phyloP scores from a whole-genome alignment of 2,113 vertebrate genomes.

The Murina feae region DNA sequence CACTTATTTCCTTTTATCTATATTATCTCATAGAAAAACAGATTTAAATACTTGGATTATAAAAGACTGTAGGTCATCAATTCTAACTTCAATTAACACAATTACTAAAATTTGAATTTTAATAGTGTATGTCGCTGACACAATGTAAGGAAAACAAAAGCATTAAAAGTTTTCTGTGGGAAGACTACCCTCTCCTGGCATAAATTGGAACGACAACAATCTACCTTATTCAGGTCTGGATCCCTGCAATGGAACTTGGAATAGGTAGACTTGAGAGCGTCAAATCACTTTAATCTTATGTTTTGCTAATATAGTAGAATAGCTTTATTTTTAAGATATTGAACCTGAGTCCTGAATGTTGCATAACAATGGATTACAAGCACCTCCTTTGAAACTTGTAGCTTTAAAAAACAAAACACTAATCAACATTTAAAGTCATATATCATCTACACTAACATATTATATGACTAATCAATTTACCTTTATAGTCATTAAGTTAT shows the following conservation, averaged over 20 bases:
- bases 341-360: not conserved
- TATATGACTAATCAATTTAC: not conserved
- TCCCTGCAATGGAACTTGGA: not conserved
- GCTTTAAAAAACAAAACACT: not conserved
- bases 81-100: not conserved
- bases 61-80: not conserved
- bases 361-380: not conserved
- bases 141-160: not conserved
- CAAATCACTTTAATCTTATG: not conserved
- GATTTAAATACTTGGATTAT: not conserved
- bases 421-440: not conserved
- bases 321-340: not conserved
- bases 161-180: not conserved
- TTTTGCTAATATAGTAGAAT: not conserved
- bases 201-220: not conserved
- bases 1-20: not conserved
- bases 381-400: not conserved
- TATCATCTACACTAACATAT: not conserved
- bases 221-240: not conserved
- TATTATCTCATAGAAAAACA: not conserved
- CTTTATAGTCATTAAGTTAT: not conserved
- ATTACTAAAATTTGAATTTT: not conserved
- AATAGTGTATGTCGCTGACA: not conserved
- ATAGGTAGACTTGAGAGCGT: not conserved
- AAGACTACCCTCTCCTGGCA: constrained; percentile 65